Evolutionary conservation across 2,888 invertebrate genomes (phyloP).

Genomic region (Psylliodes chrysocephalus): DNA sequence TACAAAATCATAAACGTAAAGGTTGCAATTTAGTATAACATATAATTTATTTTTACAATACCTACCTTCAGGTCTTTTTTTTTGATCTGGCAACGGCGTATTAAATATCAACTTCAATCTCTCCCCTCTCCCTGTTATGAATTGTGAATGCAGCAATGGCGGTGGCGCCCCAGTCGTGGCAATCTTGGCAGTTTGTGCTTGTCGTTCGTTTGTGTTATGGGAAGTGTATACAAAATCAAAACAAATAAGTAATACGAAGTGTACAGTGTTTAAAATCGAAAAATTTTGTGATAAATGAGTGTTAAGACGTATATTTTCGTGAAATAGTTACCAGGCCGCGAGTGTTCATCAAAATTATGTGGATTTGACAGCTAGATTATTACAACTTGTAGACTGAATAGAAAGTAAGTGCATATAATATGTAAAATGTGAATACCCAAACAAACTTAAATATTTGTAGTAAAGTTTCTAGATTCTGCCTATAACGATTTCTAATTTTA

Average conservation of each 20-base stretch:
- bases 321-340: constrained; percentile 28
- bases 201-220: constrained; percentile 35
- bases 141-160: constrained; percentile 44
- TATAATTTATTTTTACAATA: no score
- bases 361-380: constrained; percentile 43
- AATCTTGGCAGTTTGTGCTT: constrained; percentile 43
- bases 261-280: constrained; percentile 28
- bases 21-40: no score
- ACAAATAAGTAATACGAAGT: constrained; percentile 19
- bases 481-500: constrained; percentile 29
- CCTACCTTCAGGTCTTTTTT: neutral
- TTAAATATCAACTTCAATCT: neutral
- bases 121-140: constrained; percentile 33
- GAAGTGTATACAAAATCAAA: constrained; percentile 34
- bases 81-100: neutral
- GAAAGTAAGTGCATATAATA: constrained; percentile 48
- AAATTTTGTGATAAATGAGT: constrained; percentile 32
- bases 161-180: constrained; percentile 55
- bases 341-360: constrained; percentile 34
- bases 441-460: constrained; percentile 17
- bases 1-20: no score
- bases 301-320: constrained; percentile 23
- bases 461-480: constrained; percentile 32
- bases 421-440: constrained; percentile 25
- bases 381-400: constrained; percentile 41